These are phyloP conservation scores for Tragulus kanchil DNA, from an alignment of 2,113 vertebrate genomes.

Conservation along the genomic window DNA sequence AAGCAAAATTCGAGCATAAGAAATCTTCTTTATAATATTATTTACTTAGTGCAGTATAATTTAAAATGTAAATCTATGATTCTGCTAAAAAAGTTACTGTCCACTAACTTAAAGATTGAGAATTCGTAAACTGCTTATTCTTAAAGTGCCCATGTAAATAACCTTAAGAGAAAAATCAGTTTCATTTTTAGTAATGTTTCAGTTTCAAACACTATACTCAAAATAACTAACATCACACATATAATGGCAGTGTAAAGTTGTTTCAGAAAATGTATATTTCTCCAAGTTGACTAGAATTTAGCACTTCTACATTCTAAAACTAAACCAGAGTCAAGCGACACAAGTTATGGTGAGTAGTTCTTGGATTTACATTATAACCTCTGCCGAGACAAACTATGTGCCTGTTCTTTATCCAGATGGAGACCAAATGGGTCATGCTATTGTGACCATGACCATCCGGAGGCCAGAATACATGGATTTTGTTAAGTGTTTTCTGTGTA, in stretches of 20 bases:
- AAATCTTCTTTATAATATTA: slow-evolving; percentile 14
- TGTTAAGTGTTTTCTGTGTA: background rate
- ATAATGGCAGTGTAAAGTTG: background rate
- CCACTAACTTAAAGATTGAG: slow-evolving; percentile 9
- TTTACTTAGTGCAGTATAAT: background rate
- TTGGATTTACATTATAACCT: background rate
- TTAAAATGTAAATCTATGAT: slow-evolving; percentile 47
- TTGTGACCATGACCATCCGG: background rate
- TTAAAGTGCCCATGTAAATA: slow-evolving; percentile 52
- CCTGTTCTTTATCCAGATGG: background rate
- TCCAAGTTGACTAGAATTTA: slow-evolving; percentile 48
- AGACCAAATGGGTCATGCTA: background rate
- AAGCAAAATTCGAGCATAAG: slow-evolving; percentile 25
- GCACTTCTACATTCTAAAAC: slow-evolving; percentile 17
- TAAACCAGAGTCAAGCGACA: slow-evolving; percentile 18
- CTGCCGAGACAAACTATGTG: background rate
- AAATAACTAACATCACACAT: slow-evolving; percentile 36
- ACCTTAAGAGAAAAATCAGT: slow-evolving; percentile 12
- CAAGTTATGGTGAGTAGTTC: background rate
- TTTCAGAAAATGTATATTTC: slow-evolving; percentile 5
- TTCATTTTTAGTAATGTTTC: slow-evolving; percentile 64
- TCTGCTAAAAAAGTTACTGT: slow-evolving; percentile 7
- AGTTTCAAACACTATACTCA: slow-evolving; percentile 51
- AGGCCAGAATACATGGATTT: background rate
- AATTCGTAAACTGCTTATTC: slow-evolving; percentile 42